Conservation (phyloP, 2,888 invertebrate species). For the Apeira syringaria region DNA sequence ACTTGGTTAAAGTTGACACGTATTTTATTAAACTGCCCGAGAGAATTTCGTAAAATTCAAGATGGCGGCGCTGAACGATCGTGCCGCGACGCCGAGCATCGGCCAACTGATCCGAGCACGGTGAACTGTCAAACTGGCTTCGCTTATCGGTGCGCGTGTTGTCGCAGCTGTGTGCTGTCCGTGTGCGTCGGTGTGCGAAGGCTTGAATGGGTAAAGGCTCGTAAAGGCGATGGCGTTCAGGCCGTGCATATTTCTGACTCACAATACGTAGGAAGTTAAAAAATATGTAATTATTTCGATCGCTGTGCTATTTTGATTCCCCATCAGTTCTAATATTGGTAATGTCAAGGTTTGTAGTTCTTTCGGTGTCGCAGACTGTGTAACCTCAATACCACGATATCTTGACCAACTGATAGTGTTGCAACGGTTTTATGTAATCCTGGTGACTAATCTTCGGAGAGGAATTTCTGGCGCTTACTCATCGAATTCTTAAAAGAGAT, state of each 20-base stretch:
- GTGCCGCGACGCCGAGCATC: conserved; percentile 76
- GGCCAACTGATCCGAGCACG: conserved; percentile 70
- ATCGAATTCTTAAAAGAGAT: conserved; percentile 25
- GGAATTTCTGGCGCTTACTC: conserved; percentile 25
- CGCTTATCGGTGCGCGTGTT: conserved; percentile 45
- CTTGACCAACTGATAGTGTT: conserved; percentile 18
- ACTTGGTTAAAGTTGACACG: conserved; percentile 62
- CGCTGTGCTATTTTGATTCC: conserved; percentile 27
- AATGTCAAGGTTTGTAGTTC: conserved; percentile 40
- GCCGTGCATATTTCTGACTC: conserved; percentile 49
- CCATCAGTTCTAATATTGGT: conserved; percentile 22
- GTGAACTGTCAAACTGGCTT: conserved; percentile 78
- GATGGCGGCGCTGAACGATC: conserved; percentile 61
- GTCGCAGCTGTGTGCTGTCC: conserved; percentile 31
- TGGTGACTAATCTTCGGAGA: conserved; percentile 24
- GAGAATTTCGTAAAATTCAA: conserved; percentile 57
- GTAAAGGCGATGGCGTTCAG: conserved; percentile 31
- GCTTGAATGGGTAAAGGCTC: conserved; percentile 64
- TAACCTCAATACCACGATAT: conserved; percentile 33
- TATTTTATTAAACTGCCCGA: conserved; percentile 66
- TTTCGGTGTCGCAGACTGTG: conserved; percentile 27
- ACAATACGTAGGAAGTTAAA: conserved; percentile 52
- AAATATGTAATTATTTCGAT: conserved; percentile 47
- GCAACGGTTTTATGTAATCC: conserved; percentile 25
- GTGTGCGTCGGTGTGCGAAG: conserved; percentile 44